These are phyloP conservation scores for Euura saliciscinereae DNA, from an alignment of 1,140 invertebrate genomes.

Conservation along the genomic window DNA sequence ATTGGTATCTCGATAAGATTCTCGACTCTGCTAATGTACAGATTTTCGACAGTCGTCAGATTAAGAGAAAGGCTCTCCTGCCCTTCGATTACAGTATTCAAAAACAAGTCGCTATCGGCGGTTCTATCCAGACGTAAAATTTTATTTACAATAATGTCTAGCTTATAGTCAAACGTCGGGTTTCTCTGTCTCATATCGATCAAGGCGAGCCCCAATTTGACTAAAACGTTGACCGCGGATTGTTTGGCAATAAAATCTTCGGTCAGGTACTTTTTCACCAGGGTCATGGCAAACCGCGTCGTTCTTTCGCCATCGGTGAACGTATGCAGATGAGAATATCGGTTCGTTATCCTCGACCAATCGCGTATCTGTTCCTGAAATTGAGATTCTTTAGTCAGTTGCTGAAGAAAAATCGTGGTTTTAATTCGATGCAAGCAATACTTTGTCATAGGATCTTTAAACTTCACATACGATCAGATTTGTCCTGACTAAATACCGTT, in stretches of 20 bases:
- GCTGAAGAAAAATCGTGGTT: background rate
- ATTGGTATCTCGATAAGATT: background rate
- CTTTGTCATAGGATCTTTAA: background rate
- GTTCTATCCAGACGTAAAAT: conserved; percentile 30
- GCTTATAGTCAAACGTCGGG: conserved; percentile 18
- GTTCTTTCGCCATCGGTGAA: conserved; percentile 28
- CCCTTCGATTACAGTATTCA: conserved; percentile 30
- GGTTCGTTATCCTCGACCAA: conserved; percentile 6
- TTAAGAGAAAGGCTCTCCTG: conserved; percentile 30
- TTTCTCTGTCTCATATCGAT: conserved; percentile 25
- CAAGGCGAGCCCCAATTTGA: conserved; percentile 30
- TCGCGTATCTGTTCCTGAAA: conserved; percentile 5
- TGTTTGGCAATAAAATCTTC: conserved; percentile 27
- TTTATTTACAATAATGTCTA: conserved; percentile 33
- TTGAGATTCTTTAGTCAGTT: background rate
- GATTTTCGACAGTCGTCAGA: conserved; percentile 33
- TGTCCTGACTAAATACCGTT: conserved; percentile 27
- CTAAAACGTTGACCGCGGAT: conserved; percentile 23
- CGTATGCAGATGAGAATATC: conserved; percentile 24
- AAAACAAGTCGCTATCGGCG: conserved; percentile 31
- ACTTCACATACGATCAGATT: conserved; percentile 27
- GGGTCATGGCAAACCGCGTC: conserved; percentile 23
- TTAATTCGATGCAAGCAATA: background rate
- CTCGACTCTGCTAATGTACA: conserved; percentile 29
- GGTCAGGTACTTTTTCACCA: conserved; percentile 42